These are phyloP conservation scores for Phyllopteryx taeniolatus DNA, from an alignment of 2,113 vertebrate genomes.

Conservation along the genomic window DNA sequence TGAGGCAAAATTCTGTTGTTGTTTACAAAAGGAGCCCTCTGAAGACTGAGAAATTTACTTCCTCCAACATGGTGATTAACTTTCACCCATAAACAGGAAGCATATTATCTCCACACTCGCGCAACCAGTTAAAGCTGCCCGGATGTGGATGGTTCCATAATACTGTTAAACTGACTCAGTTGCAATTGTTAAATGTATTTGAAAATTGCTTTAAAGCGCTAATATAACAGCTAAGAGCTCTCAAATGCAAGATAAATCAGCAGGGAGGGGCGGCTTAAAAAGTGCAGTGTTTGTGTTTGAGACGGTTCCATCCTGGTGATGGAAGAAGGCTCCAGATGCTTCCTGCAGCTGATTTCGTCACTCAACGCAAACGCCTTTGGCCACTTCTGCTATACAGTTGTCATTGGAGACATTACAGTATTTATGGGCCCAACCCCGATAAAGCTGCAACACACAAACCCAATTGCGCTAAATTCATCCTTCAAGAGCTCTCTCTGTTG, in stretches of 20 bases:
- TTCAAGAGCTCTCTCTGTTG: slow-evolving; percentile 16
- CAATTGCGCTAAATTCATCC: slow-evolving; percentile 1
- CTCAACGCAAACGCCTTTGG: slow-evolving; percentile 31
- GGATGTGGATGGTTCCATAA: background rate
- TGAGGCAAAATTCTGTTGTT: slow-evolving; percentile 9
- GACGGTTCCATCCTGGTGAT: slow-evolving; percentile 48
- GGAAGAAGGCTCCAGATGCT: slow-evolving; percentile 65
- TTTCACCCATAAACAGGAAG: slow-evolving; percentile 59
- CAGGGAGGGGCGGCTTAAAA: slow-evolving; percentile 24
- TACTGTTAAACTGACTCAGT: background rate
- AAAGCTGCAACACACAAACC: slow-evolving; percentile 22
- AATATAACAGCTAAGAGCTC: background rate
- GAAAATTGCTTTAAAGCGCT: background rate
- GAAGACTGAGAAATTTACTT: slow-evolving; percentile 43
- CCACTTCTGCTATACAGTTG: slow-evolving; percentile 44
- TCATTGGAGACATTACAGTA: slow-evolving; percentile 53
- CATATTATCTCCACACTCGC: slow-evolving; percentile 22
- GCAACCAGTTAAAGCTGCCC: slow-evolving; percentile 10
- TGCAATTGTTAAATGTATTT: background rate
- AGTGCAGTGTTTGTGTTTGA: slow-evolving; percentile 30
- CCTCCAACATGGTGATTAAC: slow-evolving; percentile 33
- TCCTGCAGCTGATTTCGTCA: slow-evolving; percentile 66
- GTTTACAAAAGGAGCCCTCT: slow-evolving; percentile 38
- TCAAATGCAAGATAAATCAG: slow-evolving; percentile 16
- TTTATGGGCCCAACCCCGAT: slow-evolving; percentile 43